A percentile compares a stretch with the other conserved stretches of the same genome.
phyloP scores from a whole-genome alignment of 2,888 invertebrate species.

The Drosophila prostipennis region DNA sequence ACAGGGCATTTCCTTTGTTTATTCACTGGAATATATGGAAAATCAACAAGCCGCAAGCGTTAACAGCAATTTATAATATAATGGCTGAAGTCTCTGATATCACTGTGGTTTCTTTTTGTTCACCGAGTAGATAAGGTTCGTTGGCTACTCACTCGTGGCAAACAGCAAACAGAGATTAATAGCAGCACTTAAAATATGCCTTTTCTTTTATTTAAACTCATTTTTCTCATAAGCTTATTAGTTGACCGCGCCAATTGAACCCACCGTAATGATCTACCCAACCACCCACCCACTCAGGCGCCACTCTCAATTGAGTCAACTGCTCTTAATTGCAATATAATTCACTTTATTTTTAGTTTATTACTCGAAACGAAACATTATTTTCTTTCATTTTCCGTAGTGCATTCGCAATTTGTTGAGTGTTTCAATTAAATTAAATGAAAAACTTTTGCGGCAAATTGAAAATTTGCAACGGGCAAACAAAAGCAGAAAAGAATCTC shows the following conservation, averaged over 20 bases:
- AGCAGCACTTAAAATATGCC: conserved; percentile 9
- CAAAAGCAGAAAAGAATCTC: conserved; percentile 16
- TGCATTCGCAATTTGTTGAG: conserved; percentile 39
- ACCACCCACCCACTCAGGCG: conserved; percentile 23
- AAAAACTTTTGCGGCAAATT: conserved; percentile 60
- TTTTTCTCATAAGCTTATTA: conserved; percentile 19
- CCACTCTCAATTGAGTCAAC: conserved; percentile 37
- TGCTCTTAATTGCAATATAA: conserved; percentile 65
- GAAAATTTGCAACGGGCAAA: conserved; percentile 64
- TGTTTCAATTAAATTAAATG: conserved; percentile 69
- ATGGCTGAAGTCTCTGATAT: conserved; percentile 14
- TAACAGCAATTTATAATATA: not conserved
- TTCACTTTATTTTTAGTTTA: conserved; percentile 59
- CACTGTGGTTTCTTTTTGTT: conserved; percentile 14
- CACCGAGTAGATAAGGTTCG: conserved; percentile 17
- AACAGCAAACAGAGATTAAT: conserved; percentile 18
- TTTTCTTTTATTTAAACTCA: conserved; percentile 1
- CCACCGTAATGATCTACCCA: no score
- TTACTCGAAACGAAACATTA: conserved; percentile 13
- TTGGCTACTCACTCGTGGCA: conserved; percentile 1
- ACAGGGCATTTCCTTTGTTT: conserved; percentile 41
- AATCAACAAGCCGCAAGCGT: not conserved
- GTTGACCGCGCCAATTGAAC: conserved; percentile 14
- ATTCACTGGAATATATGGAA: not conserved
- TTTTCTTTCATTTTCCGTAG: conserved; percentile 17